Evolutionary conservation across 2,888 invertebrate genomes (phyloP).

Genomic region (Dastarcus helophoroides): DNA sequence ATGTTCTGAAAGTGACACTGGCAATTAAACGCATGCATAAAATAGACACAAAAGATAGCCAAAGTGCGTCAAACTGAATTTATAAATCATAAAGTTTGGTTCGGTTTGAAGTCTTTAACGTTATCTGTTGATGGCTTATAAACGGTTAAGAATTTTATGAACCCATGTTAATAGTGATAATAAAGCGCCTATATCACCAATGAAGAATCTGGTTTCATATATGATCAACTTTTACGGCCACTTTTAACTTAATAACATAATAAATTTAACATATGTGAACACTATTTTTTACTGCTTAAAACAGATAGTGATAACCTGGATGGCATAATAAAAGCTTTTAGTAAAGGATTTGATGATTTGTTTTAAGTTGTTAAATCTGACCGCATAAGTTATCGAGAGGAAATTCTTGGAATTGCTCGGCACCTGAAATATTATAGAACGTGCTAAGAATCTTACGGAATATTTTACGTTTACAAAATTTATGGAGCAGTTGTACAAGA

Average conservation of each 20-base stretch:
- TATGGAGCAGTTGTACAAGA: too few relatives aligned
- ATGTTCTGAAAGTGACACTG: too few relatives aligned
- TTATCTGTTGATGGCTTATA: too few relatives aligned
- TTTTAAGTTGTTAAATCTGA: constrained; percentile 20
- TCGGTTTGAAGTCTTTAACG: too few relatives aligned
- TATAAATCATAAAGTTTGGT: too few relatives aligned
- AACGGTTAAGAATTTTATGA: constrained; percentile 19
- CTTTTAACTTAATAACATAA: constrained; percentile 35
- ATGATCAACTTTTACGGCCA: constrained; percentile 29
- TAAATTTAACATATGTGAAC: constrained; percentile 37
- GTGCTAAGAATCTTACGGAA: not conserved
- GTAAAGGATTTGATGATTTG: constrained; percentile 22
- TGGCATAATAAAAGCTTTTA: constrained; percentile 25
- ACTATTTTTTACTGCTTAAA: constrained; percentile 29
- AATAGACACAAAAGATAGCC: too few relatives aligned
- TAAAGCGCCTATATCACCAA: constrained; percentile 23
- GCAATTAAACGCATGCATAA: too few relatives aligned
- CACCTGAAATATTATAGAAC: not conserved
- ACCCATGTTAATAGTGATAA: constrained; percentile 24
- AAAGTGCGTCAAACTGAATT: too few relatives aligned
- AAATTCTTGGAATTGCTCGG: constrained; percentile 12
- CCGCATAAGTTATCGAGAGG: constrained; percentile 19
- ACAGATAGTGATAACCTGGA: constrained; percentile 25
- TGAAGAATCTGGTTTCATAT: constrained; percentile 27
- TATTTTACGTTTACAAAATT: too few relatives aligned